phyloP scores from a whole-genome alignment of 2,113 vertebrate species.

The Sylvilagus bachmani region DNA sequence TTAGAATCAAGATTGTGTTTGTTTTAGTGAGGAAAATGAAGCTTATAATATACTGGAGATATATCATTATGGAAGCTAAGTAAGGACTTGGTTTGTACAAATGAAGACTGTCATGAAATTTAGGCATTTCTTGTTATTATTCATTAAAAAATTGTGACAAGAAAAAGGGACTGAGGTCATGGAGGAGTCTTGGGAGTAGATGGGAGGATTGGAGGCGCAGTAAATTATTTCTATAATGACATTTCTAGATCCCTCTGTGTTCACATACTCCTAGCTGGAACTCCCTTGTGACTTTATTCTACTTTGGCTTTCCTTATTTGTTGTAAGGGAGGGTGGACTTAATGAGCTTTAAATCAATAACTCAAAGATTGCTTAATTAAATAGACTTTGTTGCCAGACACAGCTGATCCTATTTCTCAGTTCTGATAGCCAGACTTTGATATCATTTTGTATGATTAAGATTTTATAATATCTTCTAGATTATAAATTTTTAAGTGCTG shows the following conservation, averaged over 20 bases:
- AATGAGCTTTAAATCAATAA: slow-evolving; percentile 18
- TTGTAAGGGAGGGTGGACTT: background rate
- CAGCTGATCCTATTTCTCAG: background rate
- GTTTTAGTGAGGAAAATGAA: slow-evolving; percentile 11
- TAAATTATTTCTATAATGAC: background rate
- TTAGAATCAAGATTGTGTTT: background rate
- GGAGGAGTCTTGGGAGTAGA: background rate
- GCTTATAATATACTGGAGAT: background rate
- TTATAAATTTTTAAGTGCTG: background rate
- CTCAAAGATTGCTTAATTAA: slow-evolving; percentile 48
- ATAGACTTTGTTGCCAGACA: background rate
- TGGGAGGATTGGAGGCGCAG: background rate
- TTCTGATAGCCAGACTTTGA: background rate
- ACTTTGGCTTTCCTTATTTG: background rate
- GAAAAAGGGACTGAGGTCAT: background rate
- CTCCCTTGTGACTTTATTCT: background rate
- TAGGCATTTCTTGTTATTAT: background rate
- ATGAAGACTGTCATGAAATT: background rate
- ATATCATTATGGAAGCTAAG: background rate
- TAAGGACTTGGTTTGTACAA: background rate
- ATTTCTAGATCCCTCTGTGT: background rate
- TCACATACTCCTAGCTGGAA: background rate
- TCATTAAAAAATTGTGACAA: slow-evolving; percentile 11
- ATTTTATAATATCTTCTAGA: background rate
- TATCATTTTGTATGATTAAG: slow-evolving; percentile 22